phyloP scores from a whole-genome alignment of 2,888 invertebrate genomes.

The Miltochrista miniata region DNA sequence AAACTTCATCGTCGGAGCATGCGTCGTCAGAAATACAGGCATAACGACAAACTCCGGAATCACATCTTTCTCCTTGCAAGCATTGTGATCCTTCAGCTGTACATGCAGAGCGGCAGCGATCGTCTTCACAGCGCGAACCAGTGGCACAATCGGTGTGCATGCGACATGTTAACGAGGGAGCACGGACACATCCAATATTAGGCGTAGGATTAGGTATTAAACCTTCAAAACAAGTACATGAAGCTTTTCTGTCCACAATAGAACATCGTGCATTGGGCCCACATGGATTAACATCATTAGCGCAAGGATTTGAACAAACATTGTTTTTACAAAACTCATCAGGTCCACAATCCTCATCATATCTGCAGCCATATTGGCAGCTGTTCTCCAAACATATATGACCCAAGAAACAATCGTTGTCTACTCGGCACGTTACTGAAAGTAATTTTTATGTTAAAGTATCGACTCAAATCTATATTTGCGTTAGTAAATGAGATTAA shows the following conservation, averaged over 20 bases:
- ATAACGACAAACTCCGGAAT: slow-evolving; percentile 90
- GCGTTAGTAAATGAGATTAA: not conserved
- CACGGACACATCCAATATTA: slow-evolving; percentile 93
- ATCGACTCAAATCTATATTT: not conserved
- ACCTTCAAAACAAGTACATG: slow-evolving; percentile 90
- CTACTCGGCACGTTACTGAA: slow-evolving; percentile 92
- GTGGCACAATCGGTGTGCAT: slow-evolving; percentile 90
- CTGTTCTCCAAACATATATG: slow-evolving; percentile 94
- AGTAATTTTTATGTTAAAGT: slow-evolving; percentile 25
- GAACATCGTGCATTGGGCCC: slow-evolving; percentile 93
- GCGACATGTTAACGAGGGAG: slow-evolving; percentile 89
- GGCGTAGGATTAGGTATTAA: slow-evolving; percentile 95
- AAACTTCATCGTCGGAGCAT: slow-evolving; percentile 94
- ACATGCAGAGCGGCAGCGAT: slow-evolving; percentile 90
- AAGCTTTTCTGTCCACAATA: slow-evolving; percentile 90
- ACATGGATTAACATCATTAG: slow-evolving; percentile 87
- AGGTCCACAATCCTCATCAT: slow-evolving; percentile 93
- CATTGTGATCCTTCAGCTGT: slow-evolving; percentile 88
- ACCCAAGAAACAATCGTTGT: slow-evolving; percentile 96
- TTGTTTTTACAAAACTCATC: slow-evolving; percentile 92
- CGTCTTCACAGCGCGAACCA: slow-evolving; percentile 89
- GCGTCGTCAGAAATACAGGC: slow-evolving; percentile 93
- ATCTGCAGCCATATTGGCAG: slow-evolving; percentile 93
- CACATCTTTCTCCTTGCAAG: slow-evolving; percentile 91
- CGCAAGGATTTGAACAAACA: slow-evolving; percentile 91